phyloP scores from a whole-genome alignment of 2,797 vertebrate species.

The Novumbra hubbsi region DNA sequence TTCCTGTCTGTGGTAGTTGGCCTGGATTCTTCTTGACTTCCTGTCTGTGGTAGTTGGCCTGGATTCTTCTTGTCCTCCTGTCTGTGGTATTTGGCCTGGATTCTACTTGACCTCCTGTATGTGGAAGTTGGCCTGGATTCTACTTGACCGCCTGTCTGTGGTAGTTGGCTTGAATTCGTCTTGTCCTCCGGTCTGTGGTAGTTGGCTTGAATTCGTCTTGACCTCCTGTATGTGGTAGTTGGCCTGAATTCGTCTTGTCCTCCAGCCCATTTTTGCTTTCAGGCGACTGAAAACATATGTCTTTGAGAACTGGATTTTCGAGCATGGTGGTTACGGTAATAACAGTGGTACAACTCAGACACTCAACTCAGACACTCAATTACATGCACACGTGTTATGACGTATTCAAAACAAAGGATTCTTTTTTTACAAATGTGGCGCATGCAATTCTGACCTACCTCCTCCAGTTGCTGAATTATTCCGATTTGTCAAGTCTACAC shows the following conservation, averaged over 20 bases:
- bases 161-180: too few relatives aligned
- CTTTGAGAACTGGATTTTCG: too few relatives aligned
- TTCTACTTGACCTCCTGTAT: too few relatives aligned
- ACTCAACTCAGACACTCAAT: slow-evolving; percentile 1
- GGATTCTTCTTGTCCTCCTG: neutral
- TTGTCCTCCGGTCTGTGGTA: neutral
- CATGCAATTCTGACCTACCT: neutral
- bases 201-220: too few relatives aligned
- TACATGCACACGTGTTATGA: neutral
- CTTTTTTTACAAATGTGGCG: neutral
- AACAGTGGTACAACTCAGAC: neutral
- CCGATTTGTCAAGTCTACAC: slow-evolving; percentile 61
- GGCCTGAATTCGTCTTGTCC: neutral
- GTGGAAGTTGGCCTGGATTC: too few relatives aligned
- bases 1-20: too few relatives aligned
- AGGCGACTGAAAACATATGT: slow-evolving; percentile 19
- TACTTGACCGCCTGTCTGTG: too few relatives aligned
- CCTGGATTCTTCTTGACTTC: too few relatives aligned
- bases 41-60: too few relatives aligned
- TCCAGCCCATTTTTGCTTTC: slow-evolving; percentile 20
- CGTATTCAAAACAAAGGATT: neutral
- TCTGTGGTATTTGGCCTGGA: too few relatives aligned
- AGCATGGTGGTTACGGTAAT: neutral
- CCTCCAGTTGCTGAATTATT: slow-evolving; percentile 64
- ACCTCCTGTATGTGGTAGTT: neutral